Evolutionary conservation across 2,113 vertebrate species (phyloP), one percentile per base, ranked within the genome.

Genomic region (Malurus cyaneus): DNA sequence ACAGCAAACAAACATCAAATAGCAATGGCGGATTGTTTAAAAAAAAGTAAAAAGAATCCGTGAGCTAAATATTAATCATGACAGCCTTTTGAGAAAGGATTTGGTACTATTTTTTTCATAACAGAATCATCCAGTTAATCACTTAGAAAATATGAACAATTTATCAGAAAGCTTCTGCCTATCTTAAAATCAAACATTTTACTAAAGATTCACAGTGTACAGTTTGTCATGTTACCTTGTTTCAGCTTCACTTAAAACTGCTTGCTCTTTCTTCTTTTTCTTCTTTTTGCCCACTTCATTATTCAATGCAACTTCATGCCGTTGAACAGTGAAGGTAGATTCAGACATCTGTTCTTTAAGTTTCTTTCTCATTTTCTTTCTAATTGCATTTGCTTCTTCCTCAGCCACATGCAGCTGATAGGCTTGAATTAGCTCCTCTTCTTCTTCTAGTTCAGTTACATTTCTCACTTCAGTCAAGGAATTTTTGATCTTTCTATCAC

Each of bases 381-480:
- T 98, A 88, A 97, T 96, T 93, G 97, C 97, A 80, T 95, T 97
- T 53, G 98, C 97, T 92, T 99, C 98, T 87, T 98, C 97, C 95
- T 98, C 98, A 70, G 97, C 97, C 49, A 98, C 98, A 85, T 98
- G 98, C 88, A 98, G 97, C 81, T 99, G 98, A 96, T 99, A 99
- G 11, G 97, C 98, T 86, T 97, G 97, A 86, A 99, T 96, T 65
- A 99, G 97, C 26, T 97, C 96, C 71, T 98, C 97, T 62, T 98
- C 98, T 49, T 98, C 98, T 79, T 96, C 94, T 62, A 94, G 91
- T 71, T 92, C 96, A 57, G 54, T 94, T 54, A 94, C 87, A 66
- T 95, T 89, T 76, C 77, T 91, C 7, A 7, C 82, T 85, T 98
- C 96, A 92, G 60, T 52, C 80, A 87, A 96, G 89, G 93, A 97